Evolutionary conservation across 2,797 vertebrate species (phyloP).

Genomic region (Oreochromis grahami): DNA sequence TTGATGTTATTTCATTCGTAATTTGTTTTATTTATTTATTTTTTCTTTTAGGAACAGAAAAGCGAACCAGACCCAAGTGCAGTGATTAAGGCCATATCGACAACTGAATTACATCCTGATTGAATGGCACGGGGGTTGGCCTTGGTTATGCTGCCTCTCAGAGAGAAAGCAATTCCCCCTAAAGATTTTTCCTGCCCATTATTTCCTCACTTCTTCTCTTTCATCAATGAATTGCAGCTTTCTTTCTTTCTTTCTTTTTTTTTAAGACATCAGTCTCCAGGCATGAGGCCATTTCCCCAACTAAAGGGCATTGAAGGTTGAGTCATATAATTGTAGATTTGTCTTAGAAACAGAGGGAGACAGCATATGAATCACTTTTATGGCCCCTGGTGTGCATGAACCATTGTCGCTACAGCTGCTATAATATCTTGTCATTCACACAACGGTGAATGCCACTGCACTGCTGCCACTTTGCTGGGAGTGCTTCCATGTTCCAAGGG

Average conservation of each 20-base stretch:
- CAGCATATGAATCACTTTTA: conserved; percentile 63
- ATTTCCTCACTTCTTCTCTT: conserved; percentile 10
- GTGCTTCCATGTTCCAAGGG: conserved; percentile 44
- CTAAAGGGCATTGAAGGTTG: conserved; percentile 64
- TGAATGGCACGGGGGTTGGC: conserved; percentile 33
- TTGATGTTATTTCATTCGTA: conserved; percentile 23
- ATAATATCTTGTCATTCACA: conserved; percentile 70
- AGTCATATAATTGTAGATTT: conserved; percentile 63
- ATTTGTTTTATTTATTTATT: conserved; percentile 2
- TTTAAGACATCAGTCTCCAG: conserved; percentile 1
- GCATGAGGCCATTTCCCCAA: conserved; percentile 38
- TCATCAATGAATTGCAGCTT: conserved; percentile 20
- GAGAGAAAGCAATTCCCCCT: conserved; percentile 52
- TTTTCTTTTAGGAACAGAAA: conserved; percentile 15
- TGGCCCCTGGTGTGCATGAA: conserved; percentile 46
- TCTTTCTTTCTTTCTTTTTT: neutral
- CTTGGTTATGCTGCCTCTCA: conserved; percentile 25
- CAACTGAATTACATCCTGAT: conserved; percentile 65
- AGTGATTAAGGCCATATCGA: conserved; percentile 70
- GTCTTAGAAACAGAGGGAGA: conserved; percentile 53
- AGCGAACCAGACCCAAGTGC: conserved; percentile 15
- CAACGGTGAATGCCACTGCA: conserved; percentile 43
- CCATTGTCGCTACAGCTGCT: conserved; percentile 46
- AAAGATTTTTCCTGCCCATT: conserved; percentile 48
- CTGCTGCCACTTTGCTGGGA: conserved; percentile 50